Evolutionary conservation across 2,113 vertebrate species (phyloP).

Genomic region (Ascaphus truei): DNA sequence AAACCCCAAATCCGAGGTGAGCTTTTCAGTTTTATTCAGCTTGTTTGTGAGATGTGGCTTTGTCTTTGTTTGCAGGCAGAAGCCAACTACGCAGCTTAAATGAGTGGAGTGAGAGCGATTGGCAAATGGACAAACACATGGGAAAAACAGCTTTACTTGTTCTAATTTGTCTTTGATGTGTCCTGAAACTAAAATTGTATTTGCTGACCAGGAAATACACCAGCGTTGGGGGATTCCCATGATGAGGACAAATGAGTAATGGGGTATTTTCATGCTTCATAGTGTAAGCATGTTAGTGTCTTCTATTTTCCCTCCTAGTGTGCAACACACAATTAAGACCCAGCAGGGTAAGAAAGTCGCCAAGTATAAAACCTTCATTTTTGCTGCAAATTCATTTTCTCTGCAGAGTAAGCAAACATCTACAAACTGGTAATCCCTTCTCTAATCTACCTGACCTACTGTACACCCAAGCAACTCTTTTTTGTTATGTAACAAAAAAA

Average conservation of each 20-base stretch:
- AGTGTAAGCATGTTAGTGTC: too few relatives aligned
- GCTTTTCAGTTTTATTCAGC: background rate
- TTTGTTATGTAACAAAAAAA: too few relatives aligned
- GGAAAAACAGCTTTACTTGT: background rate
- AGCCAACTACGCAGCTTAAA: background rate
- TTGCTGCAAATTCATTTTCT: background rate
- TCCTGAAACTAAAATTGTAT: background rate
- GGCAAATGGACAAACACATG: slow-evolving; percentile 26
- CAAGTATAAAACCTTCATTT: background rate
- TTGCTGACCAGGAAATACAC: background rate
- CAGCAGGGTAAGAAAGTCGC: background rate
- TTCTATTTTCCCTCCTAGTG: background rate
- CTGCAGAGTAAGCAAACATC: background rate
- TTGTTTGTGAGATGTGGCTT: background rate
- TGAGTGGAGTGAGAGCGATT: background rate
- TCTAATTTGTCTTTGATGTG: slow-evolving; percentile 17
- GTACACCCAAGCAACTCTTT: too few relatives aligned
- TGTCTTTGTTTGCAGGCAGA: background rate
- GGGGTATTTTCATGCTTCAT: background rate
- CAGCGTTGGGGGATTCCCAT: background rate
- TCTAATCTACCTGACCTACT: background rate
- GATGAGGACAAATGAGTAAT: background rate
- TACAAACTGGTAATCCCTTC: background rate
- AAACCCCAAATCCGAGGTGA: too few relatives aligned
- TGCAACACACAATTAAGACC: background rate